Percentiles rank a stretch among this genome's conserved stretches.
phyloP scores from a whole-genome alignment of 2,113 vertebrate genomes.

The Psittacula cyanocephala region DNA sequence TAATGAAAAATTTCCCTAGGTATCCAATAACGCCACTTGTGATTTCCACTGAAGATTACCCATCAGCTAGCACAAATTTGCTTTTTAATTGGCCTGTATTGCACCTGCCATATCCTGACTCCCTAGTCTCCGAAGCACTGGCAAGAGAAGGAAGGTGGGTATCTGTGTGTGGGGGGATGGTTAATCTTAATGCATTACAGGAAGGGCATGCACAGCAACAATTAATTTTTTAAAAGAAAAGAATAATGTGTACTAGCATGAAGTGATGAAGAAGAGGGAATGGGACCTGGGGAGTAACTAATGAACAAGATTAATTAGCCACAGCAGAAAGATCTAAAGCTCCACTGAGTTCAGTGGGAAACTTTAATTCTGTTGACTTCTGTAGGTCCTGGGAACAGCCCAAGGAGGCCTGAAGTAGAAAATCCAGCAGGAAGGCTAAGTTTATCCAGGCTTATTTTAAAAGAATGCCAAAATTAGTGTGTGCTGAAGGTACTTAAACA shows the following conservation, averaged over 20 bases:
- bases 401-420: neutral
- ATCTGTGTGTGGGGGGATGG: conserved; percentile 27
- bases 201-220: conserved; percentile 60
- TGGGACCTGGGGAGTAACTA: conserved; percentile 27
- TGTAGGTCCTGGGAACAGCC: neutral
- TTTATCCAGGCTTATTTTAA: neutral
- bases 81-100: conserved; percentile 76
- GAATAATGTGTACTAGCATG: conserved; percentile 8
- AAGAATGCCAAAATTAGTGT: neutral
- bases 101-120: conserved; percentile 69
- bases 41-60: conserved; percentile 73
- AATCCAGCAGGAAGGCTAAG: neutral
- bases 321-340: conserved; percentile 24
- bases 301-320: conserved; percentile 45
- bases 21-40: conserved; percentile 62
- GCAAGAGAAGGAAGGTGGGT: conserved; percentile 41
- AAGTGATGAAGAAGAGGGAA: conserved; percentile 30
- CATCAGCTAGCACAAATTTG: conserved; percentile 78
- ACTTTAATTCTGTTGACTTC: conserved; percentile 39
- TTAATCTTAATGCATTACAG: conserved; percentile 39
- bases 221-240: conserved; percentile 60
- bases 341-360: neutral
- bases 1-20: conserved; percentile 75
- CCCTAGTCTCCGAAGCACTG: conserved; percentile 51
- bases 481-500: conserved; percentile 14